A percentile compares a stretch with the other conserved stretches of the same genome.
phyloP scores from a whole-genome alignment of 2,888 invertebrate genomes.

The Cephalotes varians region DNA sequence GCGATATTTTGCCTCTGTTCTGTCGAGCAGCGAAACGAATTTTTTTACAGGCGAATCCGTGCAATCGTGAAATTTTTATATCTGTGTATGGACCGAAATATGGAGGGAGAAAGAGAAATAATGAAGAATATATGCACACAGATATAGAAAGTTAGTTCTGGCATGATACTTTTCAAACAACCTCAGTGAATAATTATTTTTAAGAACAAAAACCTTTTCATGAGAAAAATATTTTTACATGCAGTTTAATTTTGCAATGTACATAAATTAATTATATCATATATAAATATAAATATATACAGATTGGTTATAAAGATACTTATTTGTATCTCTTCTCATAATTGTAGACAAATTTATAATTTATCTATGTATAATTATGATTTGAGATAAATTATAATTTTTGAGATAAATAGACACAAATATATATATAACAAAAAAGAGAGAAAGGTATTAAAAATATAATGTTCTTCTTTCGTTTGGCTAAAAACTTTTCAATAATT shows the following conservation, averaged over 20 bases:
- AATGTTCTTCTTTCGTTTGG: not conserved
- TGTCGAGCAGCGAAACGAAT: conserved; percentile 17
- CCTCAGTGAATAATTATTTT: conserved; percentile 15
- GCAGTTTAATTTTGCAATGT: not conserved
- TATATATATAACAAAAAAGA: not conserved
- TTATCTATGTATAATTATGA: not conserved
- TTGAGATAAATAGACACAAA: not conserved
- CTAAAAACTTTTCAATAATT: not conserved
- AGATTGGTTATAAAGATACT: not conserved
- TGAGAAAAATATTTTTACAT: not conserved
- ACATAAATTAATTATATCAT: not conserved
- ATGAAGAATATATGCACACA: not conserved
- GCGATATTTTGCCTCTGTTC: conserved; percentile 38
- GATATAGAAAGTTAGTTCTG: conserved; percentile 1
- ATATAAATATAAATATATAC: not conserved
- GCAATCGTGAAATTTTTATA: conserved; percentile 46
- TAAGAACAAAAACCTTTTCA: not conserved
- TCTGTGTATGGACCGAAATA: not conserved
- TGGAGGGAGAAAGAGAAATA: not conserved
- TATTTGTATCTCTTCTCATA: not conserved
- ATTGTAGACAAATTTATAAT: too few species aligned
- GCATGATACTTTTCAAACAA: not conserved
- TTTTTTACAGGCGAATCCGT: conserved; percentile 35
- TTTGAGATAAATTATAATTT: not conserved
- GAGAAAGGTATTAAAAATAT: not conserved